phyloP scores from a whole-genome alignment of 2,797 vertebrate genomes.

The Myotis vivesi region DNA sequence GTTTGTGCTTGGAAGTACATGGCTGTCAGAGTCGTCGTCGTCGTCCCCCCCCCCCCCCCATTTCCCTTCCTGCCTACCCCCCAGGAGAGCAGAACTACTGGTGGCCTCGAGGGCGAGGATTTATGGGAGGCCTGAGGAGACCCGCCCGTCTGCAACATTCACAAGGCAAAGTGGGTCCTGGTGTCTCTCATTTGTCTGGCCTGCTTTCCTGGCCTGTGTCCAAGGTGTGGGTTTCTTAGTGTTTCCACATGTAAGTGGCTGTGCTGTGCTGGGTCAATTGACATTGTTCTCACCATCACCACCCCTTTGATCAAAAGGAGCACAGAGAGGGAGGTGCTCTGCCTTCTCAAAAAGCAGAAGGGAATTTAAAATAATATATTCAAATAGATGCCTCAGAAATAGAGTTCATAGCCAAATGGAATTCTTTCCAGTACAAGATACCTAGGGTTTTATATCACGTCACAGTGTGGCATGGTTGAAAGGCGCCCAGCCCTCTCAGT shows the following conservation, averaged over 20 bases:
- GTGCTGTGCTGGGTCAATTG: not conserved
- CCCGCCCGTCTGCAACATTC: not conserved
- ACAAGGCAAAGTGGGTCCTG: not conserved
- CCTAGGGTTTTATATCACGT: not conserved
- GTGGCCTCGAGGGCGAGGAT: not conserved
- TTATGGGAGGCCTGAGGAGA: not conserved
- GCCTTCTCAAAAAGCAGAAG: not conserved
- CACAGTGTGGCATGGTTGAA: not conserved
- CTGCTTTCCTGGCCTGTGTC: not conserved
- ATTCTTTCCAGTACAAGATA: not conserved
- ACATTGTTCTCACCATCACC: not conserved
- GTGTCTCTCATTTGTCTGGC: not conserved
- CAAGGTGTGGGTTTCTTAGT: not conserved
- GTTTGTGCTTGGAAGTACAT: not conserved
- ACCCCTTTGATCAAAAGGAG: slow-evolving; percentile 25
- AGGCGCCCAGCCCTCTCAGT: not conserved
- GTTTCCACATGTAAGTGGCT: slow-evolving; percentile 40
- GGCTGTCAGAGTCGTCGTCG: too few species aligned
- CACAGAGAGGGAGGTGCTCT: not conserved
- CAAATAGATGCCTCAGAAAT: not conserved
- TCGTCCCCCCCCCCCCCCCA: too few species aligned
- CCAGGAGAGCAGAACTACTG: not conserved
- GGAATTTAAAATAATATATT: not conserved
- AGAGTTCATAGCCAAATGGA: not conserved
- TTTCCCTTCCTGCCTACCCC: not conserved